A percentile compares a stretch with the other conserved stretches of the same genome.
Conservation (phyloP, 2,888 invertebrate genomes). For the Aproaerema taeniolella region DNA sequence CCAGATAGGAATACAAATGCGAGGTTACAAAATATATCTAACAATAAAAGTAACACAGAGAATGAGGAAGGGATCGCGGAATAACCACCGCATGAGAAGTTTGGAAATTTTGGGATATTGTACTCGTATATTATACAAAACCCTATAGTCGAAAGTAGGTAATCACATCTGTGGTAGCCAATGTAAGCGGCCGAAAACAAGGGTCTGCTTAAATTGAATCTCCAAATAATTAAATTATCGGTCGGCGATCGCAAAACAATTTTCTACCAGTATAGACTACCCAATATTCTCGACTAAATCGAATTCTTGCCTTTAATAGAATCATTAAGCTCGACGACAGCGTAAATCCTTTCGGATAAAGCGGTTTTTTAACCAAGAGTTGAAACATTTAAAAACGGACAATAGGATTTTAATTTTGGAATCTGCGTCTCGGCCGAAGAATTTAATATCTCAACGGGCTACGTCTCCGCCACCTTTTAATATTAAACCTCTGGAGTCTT, state of each 20-base stretch:
- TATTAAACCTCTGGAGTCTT: too few species aligned
- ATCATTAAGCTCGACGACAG: slow-evolving; percentile 34
- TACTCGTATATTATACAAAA: neutral
- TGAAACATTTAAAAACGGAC: slow-evolving; percentile 7
- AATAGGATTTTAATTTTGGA: neutral
- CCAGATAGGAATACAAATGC: too few species aligned
- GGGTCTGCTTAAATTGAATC: slow-evolving; percentile 35
- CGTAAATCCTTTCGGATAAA: slow-evolving; percentile 23
- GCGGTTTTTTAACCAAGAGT: neutral
- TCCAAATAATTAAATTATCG: slow-evolving; percentile 56
- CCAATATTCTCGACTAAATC: slow-evolving; percentile 34
- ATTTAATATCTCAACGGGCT: neutral
- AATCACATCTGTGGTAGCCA: slow-evolving; percentile 29
- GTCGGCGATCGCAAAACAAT: slow-evolving; percentile 53
- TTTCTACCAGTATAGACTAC: slow-evolving; percentile 52
- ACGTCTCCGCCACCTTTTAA: too few species aligned
- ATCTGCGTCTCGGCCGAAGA: neutral
- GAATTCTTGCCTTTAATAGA: slow-evolving; percentile 43
- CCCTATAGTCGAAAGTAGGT: slow-evolving; percentile 19
- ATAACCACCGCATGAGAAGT: neutral
- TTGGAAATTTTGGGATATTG: neutral
- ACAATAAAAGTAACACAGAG: slow-evolving; percentile 15
- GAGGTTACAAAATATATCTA: too few species aligned
- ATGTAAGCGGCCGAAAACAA: slow-evolving; percentile 33
- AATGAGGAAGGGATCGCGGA: neutral